phyloP scores from a whole-genome alignment of 2,888 invertebrate species.

The Metopia argyrocephala region DNA sequence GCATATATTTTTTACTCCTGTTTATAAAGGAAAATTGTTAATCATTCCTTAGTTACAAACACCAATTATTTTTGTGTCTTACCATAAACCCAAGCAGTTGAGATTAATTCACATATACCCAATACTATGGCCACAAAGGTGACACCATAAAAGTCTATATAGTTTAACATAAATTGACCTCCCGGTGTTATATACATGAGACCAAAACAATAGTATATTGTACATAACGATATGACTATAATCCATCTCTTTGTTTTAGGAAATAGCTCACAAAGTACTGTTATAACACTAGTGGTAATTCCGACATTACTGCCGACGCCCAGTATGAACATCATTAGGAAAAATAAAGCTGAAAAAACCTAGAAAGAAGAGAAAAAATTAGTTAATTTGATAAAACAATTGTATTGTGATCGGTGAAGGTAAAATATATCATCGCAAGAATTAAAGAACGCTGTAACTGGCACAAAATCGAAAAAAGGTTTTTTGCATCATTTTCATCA shows the following conservation, averaged over 20 bases:
- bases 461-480: too few relatives aligned
- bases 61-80: conserved; percentile 42
- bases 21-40: conserved; percentile 35
- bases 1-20: conserved; percentile 82
- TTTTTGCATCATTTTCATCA: too few relatives aligned
- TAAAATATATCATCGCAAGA: too few relatives aligned
- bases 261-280: conserved; percentile 79
- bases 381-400: too few relatives aligned
- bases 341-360: conserved; percentile 80
- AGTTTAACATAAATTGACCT: conserved; percentile 85
- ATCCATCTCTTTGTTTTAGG: conserved; percentile 78
- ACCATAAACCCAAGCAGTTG: conserved; percentile 88
- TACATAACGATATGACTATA: conserved; percentile 78
- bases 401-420: too few relatives aligned
- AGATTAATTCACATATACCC: conserved; percentile 84
- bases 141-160: conserved; percentile 86
- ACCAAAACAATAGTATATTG: conserved; percentile 81
- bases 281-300: conserved; percentile 78
- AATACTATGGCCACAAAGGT: conserved; percentile 85
- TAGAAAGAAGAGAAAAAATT: conserved; percentile 56
- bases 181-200: conserved; percentile 84
- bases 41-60: neutral
- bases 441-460: too few relatives aligned
- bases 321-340: conserved; percentile 80
- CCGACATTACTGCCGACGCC: conserved; percentile 80